Evolutionary conservation across 2,113 vertebrate genomes (phyloP), one percentile per base, ranked within the genome.

Genomic region (Gallinago jamesoni): DNA sequence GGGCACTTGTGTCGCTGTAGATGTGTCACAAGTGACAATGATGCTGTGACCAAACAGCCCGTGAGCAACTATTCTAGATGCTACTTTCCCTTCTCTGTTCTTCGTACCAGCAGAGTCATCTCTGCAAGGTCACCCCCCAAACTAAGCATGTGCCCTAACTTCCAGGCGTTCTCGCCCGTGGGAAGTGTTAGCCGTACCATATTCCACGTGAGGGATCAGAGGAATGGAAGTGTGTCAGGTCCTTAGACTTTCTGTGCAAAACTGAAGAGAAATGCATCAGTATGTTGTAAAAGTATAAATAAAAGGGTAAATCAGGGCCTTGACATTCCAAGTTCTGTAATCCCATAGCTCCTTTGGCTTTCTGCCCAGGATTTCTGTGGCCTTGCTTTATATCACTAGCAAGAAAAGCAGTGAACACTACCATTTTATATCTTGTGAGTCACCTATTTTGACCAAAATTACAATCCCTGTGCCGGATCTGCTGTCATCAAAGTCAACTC

Each of bases 391-490:
- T 4, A n/a, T 31, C n/a, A 10, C 30, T 16, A 45, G 10, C 41
- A 80, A 37, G 50, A 84, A 45, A 4, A 89, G 47, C 47, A 50
- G n/a, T 1, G 21, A 67, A 43, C 0, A 2, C 31, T 25, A 25
- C 5, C 28, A 25, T 64, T 93, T 47, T 21, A 28, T 9, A 73
- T 52, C 56, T 59, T 56, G 15, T 6, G 28, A 80, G 53, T 78
- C n/a, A 67, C 24, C 24, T 59, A 16, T 30, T 92, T 57, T 84
- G 55, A 81, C 18, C n/a, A 62, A 53, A 78, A 72, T 20, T 17
- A 31, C 21, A 79, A 16, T 6, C 57, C 7, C 25, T 25, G 8
- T 59, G 15, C 27, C 0, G 1, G 17, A 57, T 43, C 33, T 0
- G 4, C 63, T 69, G 72, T 17, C 28, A 73, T 30, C 47, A 69